Evolutionary conservation across 2,888 invertebrate species (phyloP).

Genomic region (Catocala fraxini): DNA sequence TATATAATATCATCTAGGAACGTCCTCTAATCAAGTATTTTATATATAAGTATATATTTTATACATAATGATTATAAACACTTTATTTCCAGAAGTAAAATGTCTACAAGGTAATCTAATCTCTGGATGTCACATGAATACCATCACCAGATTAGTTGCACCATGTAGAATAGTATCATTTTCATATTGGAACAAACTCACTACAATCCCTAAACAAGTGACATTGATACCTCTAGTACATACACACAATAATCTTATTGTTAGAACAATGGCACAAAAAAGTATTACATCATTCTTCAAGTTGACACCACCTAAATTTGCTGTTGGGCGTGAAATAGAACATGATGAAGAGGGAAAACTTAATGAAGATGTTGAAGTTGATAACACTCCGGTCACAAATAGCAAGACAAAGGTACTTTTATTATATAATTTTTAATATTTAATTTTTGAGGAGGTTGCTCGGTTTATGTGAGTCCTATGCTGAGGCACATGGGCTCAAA

Average conservation of each 20-base stretch:
- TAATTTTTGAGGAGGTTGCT: no score
- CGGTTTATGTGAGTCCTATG: no score
- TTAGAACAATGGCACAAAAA: conserved; percentile 76
- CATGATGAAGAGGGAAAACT: conserved; percentile 31
- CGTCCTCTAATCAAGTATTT: no score
- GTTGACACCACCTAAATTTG: conserved; percentile 68
- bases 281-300: conserved; percentile 83
- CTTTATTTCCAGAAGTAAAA: conserved; percentile 3
- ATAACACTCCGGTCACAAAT: conserved; percentile 32
- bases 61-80: no score
- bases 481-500: no score
- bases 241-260: conserved; percentile 2
- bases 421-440: no score
- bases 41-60: no score
- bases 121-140: conserved; percentile 45
- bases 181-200: conserved; percentile 7
- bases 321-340: conserved; percentile 18
- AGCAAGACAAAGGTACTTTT: conserved; percentile 39
- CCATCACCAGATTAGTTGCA: conserved; percentile 29
- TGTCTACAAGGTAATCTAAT: neutral
- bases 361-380: conserved; percentile 27
- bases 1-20: no score
- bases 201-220: neutral
- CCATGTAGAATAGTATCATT: conserved; percentile 42
- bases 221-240: conserved; percentile 9